A percentile compares a stretch with the other conserved stretches of the same genome.
Conservation (phyloP, 2,113 vertebrate species). For the Tympanuchus pallidicinctus region DNA sequence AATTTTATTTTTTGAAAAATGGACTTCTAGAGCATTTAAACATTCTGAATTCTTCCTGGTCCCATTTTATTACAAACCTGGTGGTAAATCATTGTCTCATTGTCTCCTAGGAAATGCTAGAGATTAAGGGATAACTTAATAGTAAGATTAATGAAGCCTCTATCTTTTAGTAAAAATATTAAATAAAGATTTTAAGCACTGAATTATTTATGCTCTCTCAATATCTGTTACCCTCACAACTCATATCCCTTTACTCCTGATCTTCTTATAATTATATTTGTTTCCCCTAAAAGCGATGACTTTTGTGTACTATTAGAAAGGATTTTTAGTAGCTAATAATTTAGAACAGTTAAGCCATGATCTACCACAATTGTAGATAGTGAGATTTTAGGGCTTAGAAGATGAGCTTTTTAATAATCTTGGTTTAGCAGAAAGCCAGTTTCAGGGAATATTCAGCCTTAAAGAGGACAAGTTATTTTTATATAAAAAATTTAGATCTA, state of each 20-base stretch:
- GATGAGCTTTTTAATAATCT: not conserved
- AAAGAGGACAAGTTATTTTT: not conserved
- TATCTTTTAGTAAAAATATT: not conserved
- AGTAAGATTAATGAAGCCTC: not conserved
- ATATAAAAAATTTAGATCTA: not conserved
- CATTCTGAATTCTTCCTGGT: not conserved
- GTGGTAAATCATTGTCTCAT: not conserved
- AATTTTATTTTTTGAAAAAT: not conserved
- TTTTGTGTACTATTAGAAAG: not conserved
- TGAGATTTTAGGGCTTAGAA: not conserved
- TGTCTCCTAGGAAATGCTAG: not conserved
- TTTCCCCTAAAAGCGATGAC: not conserved
- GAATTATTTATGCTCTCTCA: not conserved
- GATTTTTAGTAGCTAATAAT: not conserved
- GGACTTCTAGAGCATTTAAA: not conserved
- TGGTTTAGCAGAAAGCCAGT: not conserved
- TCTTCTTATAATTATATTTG: conserved; percentile 5
- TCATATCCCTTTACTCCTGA: not conserved
- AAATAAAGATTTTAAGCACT: not conserved
- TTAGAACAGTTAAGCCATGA: not conserved
- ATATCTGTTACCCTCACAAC: not conserved
- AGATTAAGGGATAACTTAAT: not conserved
- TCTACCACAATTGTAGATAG: not conserved
- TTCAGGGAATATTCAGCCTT: not conserved
- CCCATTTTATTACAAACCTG: not conserved